Evolutionary conservation across 2,888 invertebrate genomes (phyloP).

Genomic region (Euproctis similis): DNA sequence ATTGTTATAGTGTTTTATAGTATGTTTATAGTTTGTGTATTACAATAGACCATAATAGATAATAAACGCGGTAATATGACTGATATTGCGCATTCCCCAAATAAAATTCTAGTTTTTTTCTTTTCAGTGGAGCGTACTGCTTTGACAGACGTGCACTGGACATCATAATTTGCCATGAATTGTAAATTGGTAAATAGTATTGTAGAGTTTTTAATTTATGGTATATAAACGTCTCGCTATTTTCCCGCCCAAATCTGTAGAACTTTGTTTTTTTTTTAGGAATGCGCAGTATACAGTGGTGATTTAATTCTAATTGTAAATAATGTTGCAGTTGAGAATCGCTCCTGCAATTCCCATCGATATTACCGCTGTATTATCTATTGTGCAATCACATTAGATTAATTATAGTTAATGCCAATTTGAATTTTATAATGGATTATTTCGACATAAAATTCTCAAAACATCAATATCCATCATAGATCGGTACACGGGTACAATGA

Average conservation of each 20-base stretch:
- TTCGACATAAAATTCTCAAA: too few relatives aligned
- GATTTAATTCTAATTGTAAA: constrained; percentile 12
- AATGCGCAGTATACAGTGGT: constrained; percentile 32
- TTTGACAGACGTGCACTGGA: constrained; percentile 7
- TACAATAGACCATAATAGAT: constrained; percentile 4
- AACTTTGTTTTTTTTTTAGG: constrained; percentile 1
- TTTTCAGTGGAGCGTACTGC: constrained; percentile 8
- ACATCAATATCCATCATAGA: too few relatives aligned
- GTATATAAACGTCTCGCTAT: too few relatives aligned
- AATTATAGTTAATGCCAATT: too few relatives aligned
- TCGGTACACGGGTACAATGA: too few relatives aligned
- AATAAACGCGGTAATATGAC: constrained; percentile 14
- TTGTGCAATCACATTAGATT: too few relatives aligned
- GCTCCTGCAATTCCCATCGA: constrained; percentile 36
- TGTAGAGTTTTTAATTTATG: too few relatives aligned
- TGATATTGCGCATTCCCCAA: constrained; percentile 10
- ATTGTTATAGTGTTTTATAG: constrained; percentile 1
- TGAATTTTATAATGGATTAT: too few relatives aligned
- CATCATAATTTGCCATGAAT: too few relatives aligned
- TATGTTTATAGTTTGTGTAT: constrained; percentile 4
- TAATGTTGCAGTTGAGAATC: constrained; percentile 12
- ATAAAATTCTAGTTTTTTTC: neutral
- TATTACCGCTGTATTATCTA: too few relatives aligned
- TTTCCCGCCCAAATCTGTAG: too few relatives aligned
- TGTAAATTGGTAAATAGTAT: too few relatives aligned